Percentiles rank a stretch among this genome's conserved stretches.
These are phyloP conservation scores for Chromoteleia sp. DNA, from an alignment of 2,888 invertebrate species.

Conservation along the genomic window DNA sequence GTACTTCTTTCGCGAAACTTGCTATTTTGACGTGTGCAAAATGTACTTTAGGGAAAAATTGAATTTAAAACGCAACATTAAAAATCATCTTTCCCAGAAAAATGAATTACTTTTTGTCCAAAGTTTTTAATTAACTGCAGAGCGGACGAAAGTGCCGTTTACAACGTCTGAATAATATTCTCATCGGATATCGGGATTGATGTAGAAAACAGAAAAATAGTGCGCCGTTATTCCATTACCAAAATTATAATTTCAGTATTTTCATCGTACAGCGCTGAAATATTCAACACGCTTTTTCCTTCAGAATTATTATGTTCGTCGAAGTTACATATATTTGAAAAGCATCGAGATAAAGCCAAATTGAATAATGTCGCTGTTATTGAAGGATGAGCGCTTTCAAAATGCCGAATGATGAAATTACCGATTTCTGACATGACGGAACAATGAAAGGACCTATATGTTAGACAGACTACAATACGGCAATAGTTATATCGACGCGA, in stretches of 20 bases:
- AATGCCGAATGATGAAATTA: slow-evolving; percentile 39
- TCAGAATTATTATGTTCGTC: not conserved
- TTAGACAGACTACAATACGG: slow-evolving; percentile 32
- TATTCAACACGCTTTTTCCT: slow-evolving; percentile 26
- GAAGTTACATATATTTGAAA: slow-evolving; percentile 19
- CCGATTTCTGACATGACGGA: slow-evolving; percentile 32
- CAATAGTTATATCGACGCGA: slow-evolving; percentile 24
- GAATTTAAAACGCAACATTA: not conserved
- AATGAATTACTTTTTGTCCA: not conserved
- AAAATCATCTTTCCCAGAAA: not conserved
- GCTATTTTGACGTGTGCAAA: not conserved
- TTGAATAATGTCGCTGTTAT: slow-evolving; percentile 32
- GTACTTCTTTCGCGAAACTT: not conserved
- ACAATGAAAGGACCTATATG: slow-evolving; percentile 25
- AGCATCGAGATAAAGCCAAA: slow-evolving; percentile 11
- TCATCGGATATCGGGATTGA: not conserved
- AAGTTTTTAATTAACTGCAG: not conserved
- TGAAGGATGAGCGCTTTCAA: slow-evolving; percentile 36
- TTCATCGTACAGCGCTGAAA: slow-evolving; percentile 1
- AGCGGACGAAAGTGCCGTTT: not conserved
- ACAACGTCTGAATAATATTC: not conserved
- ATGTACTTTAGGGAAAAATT: slow-evolving; percentile 1
- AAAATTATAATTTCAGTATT: slow-evolving; percentile 15
- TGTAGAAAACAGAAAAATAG: not conserved
- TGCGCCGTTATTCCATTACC: not conserved